phyloP scores from a whole-genome alignment of 2,113 vertebrate species.

The Eulemur macaco region DNA sequence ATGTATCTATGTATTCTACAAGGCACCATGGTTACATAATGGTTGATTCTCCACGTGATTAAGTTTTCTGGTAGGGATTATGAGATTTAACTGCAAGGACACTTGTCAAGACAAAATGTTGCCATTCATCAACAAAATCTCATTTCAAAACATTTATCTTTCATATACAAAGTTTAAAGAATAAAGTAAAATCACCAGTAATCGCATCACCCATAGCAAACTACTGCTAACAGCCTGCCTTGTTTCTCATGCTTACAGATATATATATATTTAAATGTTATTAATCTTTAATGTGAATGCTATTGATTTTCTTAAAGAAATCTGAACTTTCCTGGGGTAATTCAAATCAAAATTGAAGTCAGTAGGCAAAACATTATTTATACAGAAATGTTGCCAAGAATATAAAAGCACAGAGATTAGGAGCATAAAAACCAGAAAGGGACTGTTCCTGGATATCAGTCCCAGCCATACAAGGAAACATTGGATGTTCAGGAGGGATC shows the following conservation, averaged over 20 bases:
- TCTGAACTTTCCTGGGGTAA: not conserved
- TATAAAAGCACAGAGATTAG: not conserved
- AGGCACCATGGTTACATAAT: not conserved
- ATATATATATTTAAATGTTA: not conserved
- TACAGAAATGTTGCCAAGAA: not conserved
- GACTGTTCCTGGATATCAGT: not conserved
- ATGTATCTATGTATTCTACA: not conserved
- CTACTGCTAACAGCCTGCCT: not conserved
- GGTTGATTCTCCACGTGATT: not conserved
- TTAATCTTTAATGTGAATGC: not conserved
- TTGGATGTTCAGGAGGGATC: not conserved
- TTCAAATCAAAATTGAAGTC: constrained; percentile 9
- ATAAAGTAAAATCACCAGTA: not conserved
- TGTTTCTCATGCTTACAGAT: not conserved
- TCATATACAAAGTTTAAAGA: not conserved
- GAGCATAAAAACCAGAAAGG: not conserved
- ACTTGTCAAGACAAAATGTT: not conserved
- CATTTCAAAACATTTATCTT: constrained; percentile 8
- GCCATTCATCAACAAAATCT: constrained; percentile 19
- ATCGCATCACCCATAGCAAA: not conserved
- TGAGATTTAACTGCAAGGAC: constrained; percentile 1
- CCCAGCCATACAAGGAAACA: not conserved
- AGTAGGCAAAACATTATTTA: not conserved
- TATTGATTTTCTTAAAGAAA: not conserved
- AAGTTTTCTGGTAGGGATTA: not conserved